Evolutionary conservation across 2,113 vertebrate species (phyloP), one percentile per base, ranked within the genome.

Genomic region (Phoenicopterus ruber): DNA sequence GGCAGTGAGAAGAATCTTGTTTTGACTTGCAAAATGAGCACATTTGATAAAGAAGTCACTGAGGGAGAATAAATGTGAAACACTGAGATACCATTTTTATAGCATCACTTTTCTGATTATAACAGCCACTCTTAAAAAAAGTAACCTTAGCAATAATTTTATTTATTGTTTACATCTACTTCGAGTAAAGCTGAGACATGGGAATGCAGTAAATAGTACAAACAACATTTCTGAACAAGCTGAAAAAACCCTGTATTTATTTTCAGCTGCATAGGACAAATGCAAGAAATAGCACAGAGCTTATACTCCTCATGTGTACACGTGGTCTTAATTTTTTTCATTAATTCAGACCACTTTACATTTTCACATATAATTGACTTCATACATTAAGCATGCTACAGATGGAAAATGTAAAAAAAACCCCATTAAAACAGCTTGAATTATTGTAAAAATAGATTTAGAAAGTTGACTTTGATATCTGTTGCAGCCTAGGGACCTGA

Each of bases 21-120:
- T 95, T 96, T 95, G 91, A 97, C 85, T 96, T 96, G 96, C 65
- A 92, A 95, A 97, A 80, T 25, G 74, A 94, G 44, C 59, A 46
- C 44, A 91, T 71, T 86, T 95, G 87, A 92, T 92, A 93, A 96
- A 85, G 74, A 96, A 95, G 58, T 90, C 90, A 89, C 59, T 47
- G 74, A 90, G 78, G 86, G 82, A 87, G 38, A 95, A 96, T 91
- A 95, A 97, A 96, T 76, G 54, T 76, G 77, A 91, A 97, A 86
- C 55, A 81, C 38, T 66, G 77, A 78, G 70, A 73, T 82, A 94
- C 20, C 55, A 91, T 89, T 95, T 97, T 95, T 94, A 87, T 72
- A 59, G 28, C 55, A 92, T 93, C 31, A 17, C 44, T 91, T 96
- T 96, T 90, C 77, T 93, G 59, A 83, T 89, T 91, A 21, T 92